phyloP scores from a whole-genome alignment of 2,113 vertebrate genomes.

The Neotoma lepida region DNA sequence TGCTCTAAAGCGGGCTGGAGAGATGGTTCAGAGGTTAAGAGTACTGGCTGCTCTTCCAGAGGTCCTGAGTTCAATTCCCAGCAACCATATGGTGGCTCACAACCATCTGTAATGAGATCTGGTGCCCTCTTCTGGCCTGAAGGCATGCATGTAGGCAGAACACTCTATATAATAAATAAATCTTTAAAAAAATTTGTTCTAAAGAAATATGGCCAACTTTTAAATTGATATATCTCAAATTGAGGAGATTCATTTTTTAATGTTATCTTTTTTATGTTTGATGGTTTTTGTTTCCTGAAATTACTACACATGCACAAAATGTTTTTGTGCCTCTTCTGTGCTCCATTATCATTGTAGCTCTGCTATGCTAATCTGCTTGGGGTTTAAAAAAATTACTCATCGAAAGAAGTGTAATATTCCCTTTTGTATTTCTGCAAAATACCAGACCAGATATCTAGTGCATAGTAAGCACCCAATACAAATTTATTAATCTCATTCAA shows the following conservation, averaged over 20 bases:
- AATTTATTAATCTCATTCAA: neutral
- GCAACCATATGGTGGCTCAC: no score
- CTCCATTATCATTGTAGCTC: neutral
- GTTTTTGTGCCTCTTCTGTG: neutral
- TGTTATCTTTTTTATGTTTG: neutral
- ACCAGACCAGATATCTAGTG: neutral
- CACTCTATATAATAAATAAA: no score
- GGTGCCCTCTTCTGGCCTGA: no score
- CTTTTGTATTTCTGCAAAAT: neutral
- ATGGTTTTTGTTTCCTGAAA: constrained; percentile 14
- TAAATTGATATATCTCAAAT: neutral
- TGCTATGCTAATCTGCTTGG: neutral
- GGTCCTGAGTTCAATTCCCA: no score
- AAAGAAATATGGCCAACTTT: neutral
- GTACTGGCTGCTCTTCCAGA: no score
- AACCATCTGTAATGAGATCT: no score
- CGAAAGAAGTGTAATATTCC: neutral
- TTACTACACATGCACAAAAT: neutral
- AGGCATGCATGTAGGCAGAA: no score
- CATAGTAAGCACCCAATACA: neutral
- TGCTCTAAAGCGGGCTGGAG: neutral
- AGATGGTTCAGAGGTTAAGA: no score
- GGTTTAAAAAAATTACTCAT: neutral
- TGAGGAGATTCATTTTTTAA: neutral
- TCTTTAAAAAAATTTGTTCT: constrained; percentile 4